Base-by-base conservation (phyloP, 2,797 vertebrate species). In the Sebastes steindachneri region DNA sequence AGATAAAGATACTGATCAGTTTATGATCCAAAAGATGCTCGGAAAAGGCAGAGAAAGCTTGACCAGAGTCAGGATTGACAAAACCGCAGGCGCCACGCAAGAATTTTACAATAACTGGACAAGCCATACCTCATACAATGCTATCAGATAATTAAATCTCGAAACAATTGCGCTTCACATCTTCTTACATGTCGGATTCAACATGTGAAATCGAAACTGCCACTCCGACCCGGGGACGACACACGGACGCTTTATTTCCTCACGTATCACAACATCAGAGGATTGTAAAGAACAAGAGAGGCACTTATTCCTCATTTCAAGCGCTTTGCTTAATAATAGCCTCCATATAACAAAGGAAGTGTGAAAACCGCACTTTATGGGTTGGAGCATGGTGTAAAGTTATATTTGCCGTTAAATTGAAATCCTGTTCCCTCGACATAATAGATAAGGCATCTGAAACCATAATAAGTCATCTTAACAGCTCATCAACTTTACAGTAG, bases 141-240 rank as follows among this genome's bases (percentile, higher is more conserved):
- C 48, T 96, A 96, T 96, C 96, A 96, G 90, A 96, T 95, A 96
- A 96, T 96, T 94, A 86, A 94, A 96, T 96, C 95, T 92, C 81
- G 33, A 89, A 92, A 94, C 92, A 93, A 93, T 93, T 88, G 92
- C 75, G 80, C 87, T 84, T 88, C 87, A 84, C 86, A 70, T 92
- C 90, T 83, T 84, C 90, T 92, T 81, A 89, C 91, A 89, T 90
- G 90, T 89, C 65, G 4, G 77, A 88, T 89, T 88, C 71, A 83
- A 93, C 93, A 91, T 89, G 82, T 87, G 89, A 91, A 95, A 93
- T 90, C 35, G 81, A 93, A 92, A 90, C 90, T 82, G 73, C 79
- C 88, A 84, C 85, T 92, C 83, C 0, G 53, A 70, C 76, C 26
- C 1, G 0, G 3, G 26, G 45, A 31, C 11, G 12, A 73, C 79